Evolutionary conservation across 2,888 invertebrate species (phyloP).

Genomic region (Eupithecia vulgata): DNA sequence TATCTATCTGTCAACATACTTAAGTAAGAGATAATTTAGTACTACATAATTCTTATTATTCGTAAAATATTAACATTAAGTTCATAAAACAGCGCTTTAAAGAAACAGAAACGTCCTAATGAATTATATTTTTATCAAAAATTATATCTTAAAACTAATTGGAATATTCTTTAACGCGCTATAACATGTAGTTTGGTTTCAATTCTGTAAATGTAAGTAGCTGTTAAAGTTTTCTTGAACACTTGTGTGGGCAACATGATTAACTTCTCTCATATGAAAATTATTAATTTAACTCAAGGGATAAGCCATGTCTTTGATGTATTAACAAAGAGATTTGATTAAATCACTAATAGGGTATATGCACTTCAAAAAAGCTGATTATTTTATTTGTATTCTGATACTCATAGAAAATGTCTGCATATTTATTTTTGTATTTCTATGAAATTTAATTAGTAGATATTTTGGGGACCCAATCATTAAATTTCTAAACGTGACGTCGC

Average conservation of each 20-base stretch:
- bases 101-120: slow-evolving; percentile 12
- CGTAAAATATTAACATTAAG: slow-evolving; percentile 16
- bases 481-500: too few relatives aligned
- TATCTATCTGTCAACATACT: slow-evolving; percentile 12
- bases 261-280: too few relatives aligned
- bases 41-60: not conserved
- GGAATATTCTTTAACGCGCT: not conserved
- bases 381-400: too few relatives aligned
- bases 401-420: too few relatives aligned
- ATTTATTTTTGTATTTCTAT: too few relatives aligned
- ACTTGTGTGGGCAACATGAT: not conserved
- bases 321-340: not conserved
- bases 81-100: slow-evolving; percentile 20
- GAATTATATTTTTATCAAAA: not conserved
- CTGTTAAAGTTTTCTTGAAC: not conserved
- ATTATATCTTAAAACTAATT: not conserved
- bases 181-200: not conserved
- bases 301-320: not conserved
- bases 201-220: not conserved
- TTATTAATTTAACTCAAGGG: too few relatives aligned
- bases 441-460: too few relatives aligned
- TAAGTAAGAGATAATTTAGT: slow-evolving; percentile 4
- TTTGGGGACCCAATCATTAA: too few relatives aligned
- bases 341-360: not conserved
- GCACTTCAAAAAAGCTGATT: too few relatives aligned